Conservation (phyloP, 1,140 invertebrate genomes). For the Sminthurinus signatus region DNA sequence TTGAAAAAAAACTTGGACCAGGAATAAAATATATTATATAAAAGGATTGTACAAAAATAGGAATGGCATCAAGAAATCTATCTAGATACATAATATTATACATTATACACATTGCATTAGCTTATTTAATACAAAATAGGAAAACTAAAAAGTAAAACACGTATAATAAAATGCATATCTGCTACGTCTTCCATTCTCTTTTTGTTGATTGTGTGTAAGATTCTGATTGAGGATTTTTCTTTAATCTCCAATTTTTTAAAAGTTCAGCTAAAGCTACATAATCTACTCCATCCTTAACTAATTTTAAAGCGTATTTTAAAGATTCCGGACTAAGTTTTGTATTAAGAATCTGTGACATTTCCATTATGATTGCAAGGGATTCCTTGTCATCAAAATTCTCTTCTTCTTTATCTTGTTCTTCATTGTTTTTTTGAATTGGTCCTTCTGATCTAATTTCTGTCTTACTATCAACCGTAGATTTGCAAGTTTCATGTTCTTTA, state of each 20-base stretch:
- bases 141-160: too few relatives aligned
- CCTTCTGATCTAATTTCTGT: neutral
- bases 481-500: too few relatives aligned
- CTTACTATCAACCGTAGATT: too few relatives aligned
- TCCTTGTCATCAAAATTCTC: slow-evolving; percentile 4
- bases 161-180: too few relatives aligned
- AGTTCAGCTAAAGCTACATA: slow-evolving; percentile 7
- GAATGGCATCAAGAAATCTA: too few relatives aligned
- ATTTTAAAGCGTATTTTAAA: neutral
- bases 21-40: too few relatives aligned
- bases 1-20: too few relatives aligned
- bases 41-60: too few relatives aligned
- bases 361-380: slow-evolving; percentile 7
- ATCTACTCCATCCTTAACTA: slow-evolving; percentile 19
- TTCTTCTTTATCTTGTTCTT: neutral
- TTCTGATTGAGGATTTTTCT: neutral
- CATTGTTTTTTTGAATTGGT: neutral
- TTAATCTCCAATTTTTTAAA: slow-evolving; percentile 15
- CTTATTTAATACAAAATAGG: too few relatives aligned
- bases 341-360: slow-evolving; percentile 20
- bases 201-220: neutral
- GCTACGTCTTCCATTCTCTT: neutral
- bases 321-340: neutral
- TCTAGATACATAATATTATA: too few relatives aligned
- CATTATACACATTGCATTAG: too few relatives aligned